phyloP scores from a whole-genome alignment of 1,140 invertebrate species.

The Diuraphis noxia region DNA sequence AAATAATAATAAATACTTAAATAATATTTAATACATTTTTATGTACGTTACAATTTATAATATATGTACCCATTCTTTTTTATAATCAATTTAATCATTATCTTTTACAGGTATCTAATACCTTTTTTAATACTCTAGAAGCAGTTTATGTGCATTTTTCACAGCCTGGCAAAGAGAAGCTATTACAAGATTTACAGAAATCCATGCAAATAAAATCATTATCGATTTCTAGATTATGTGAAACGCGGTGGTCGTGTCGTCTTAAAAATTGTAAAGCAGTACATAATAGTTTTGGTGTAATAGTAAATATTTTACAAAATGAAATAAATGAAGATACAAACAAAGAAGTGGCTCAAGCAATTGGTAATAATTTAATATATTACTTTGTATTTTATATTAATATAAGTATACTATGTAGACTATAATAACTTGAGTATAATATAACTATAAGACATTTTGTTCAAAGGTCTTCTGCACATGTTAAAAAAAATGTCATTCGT shows the following conservation, averaged over 20 bases:
- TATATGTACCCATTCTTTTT: background rate
- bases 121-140: background rate
- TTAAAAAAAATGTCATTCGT: background rate
- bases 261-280: constrained; percentile 13
- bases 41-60: background rate
- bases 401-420: background rate
- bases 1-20: constrained; percentile 3
- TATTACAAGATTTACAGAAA: background rate
- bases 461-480: constrained; percentile 3
- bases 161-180: background rate
- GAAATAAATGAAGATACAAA: background rate
- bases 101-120: background rate
- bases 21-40: background rate
- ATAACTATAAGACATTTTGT: background rate
- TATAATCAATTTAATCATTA: too few relatives aligned
- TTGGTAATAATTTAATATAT: background rate
- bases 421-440: too few relatives aligned
- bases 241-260: background rate
- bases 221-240: background rate
- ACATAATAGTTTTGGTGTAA: background rate
- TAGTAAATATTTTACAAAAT: background rate
- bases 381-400: background rate
- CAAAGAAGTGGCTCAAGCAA: background rate
- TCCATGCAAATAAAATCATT: background rate
- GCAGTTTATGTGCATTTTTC: background rate